These are phyloP conservation scores for Slavum lentiscoides DNA, from an alignment of 2,888 invertebrate genomes.

Conservation along the genomic window DNA sequence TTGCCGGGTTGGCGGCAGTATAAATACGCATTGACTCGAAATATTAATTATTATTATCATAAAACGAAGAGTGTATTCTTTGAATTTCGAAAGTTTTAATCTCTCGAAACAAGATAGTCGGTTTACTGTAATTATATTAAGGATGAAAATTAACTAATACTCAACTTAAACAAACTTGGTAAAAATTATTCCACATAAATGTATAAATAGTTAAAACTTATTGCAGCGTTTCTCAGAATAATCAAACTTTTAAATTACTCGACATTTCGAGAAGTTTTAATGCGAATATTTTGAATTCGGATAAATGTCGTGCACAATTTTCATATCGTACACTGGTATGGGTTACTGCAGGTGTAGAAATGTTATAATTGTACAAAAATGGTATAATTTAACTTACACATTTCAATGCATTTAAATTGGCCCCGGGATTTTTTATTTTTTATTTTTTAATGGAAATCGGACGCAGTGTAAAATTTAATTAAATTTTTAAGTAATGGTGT, in stretches of 20 bases:
- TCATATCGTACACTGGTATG: too few species aligned
- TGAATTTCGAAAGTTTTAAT: constrained; percentile 30
- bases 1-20: neutral
- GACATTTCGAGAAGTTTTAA: constrained; percentile 7
- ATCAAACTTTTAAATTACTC: constrained; percentile 21
- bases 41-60: constrained; percentile 27
- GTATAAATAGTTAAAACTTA: constrained; percentile 15
- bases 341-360: neutral
- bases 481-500: neutral
- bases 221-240: neutral
- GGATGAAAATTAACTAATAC: constrained; percentile 36
- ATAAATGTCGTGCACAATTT: constrained; percentile 2
- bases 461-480: neutral
- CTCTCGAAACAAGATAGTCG: constrained; percentile 17
- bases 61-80: constrained; percentile 5
- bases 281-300: constrained; percentile 17
- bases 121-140: constrained; percentile 30
- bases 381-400: neutral
- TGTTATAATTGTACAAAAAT: neutral
- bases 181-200: constrained; percentile 12
- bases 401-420: neutral
- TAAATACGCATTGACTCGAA: neutral
- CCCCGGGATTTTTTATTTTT: neutral
- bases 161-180: constrained; percentile 18
- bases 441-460: neutral